Percentiles rank a stretch among this genome's conserved stretches.
Evolutionary conservation across 2,888 invertebrate species (phyloP).

Genomic region (Drosophila robusta): DNA sequence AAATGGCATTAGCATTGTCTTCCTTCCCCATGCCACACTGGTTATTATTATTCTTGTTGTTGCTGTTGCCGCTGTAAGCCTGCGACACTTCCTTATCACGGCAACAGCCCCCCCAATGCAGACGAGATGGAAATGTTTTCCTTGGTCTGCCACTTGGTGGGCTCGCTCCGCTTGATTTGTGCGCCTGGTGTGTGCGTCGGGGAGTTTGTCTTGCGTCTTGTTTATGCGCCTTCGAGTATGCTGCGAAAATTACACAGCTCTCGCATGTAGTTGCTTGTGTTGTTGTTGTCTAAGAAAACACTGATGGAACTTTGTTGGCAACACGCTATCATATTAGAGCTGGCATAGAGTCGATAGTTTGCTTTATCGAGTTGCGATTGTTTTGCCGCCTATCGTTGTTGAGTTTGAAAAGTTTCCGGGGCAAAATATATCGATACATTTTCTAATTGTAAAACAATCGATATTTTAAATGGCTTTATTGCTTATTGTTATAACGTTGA

Average conservation of each 20-base stretch:
- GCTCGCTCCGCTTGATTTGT: constrained; percentile 67
- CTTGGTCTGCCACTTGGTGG: constrained; percentile 43
- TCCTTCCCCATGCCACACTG: constrained; percentile 19
- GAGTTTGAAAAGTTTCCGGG: too few species aligned
- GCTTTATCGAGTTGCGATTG: background rate
- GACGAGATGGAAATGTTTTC: constrained; percentile 51
- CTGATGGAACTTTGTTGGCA: constrained; percentile 2
- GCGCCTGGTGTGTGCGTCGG: constrained; percentile 22
- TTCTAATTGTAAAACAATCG: too few species aligned
- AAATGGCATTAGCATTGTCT: constrained; percentile 71
- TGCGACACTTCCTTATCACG: constrained; percentile 66
- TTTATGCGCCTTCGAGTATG: constrained; percentile 48
- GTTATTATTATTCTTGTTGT: constrained; percentile 22
- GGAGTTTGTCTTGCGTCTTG: constrained; percentile 25
- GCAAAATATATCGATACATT: too few species aligned
- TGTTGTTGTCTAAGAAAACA: constrained; percentile 27
- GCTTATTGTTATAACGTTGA: too few species aligned
- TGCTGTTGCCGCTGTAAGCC: constrained; percentile 25
- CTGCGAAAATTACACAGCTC: constrained; percentile 51
- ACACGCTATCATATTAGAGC: background rate
- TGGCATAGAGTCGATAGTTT: constrained; percentile 11
- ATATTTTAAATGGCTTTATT: too few species aligned
- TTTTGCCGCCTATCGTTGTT: background rate
- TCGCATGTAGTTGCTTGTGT: constrained; percentile 22
- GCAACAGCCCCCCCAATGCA: constrained; percentile 25